A percentile compares a stretch with the other conserved stretches of the same genome.
Evolutionary conservation across 2,797 vertebrate species (phyloP).

Genomic region (Acrossocheilus wenchowensis): DNA sequence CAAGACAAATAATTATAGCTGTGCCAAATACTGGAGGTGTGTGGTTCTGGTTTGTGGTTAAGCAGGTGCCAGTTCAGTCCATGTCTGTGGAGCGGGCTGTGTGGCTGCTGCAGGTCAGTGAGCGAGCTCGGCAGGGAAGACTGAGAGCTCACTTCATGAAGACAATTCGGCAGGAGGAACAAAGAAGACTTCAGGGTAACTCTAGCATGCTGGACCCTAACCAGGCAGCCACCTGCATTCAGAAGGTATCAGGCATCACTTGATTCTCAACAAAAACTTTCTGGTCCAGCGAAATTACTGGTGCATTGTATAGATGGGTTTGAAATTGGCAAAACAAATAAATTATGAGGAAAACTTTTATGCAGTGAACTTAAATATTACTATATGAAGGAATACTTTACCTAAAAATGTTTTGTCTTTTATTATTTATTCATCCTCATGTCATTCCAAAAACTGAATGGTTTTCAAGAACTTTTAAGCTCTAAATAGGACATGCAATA

Average conservation of each 20-base stretch:
- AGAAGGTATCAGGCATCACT: slow-evolving; percentile 76
- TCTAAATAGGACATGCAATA: background rate
- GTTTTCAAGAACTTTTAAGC: background rate
- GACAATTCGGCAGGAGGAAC: slow-evolving; percentile 74
- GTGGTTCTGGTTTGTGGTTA: background rate
- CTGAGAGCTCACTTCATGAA: slow-evolving; percentile 80
- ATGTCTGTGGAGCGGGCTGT: slow-evolving; percentile 76
- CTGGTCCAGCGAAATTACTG: background rate
- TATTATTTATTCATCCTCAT: background rate
- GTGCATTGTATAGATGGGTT: background rate
- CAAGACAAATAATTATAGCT: background rate
- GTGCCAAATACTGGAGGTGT: background rate
- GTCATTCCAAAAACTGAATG: background rate
- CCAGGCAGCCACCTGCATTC: slow-evolving; percentile 76
- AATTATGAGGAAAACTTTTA: background rate
- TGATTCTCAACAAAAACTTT: background rate
- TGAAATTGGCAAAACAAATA: background rate
- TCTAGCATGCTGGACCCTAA: slow-evolving; percentile 31
- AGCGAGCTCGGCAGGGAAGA: slow-evolving; percentile 84
- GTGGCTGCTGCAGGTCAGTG: slow-evolving; percentile 78
- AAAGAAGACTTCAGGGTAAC: slow-evolving; percentile 57
- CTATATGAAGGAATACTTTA: background rate
- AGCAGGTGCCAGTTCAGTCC: slow-evolving; percentile 58
- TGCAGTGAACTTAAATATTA: background rate
- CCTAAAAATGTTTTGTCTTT: background rate